Conservation (phyloP, 1,140 invertebrate species). For the Sarcophaga peregrina region DNA sequence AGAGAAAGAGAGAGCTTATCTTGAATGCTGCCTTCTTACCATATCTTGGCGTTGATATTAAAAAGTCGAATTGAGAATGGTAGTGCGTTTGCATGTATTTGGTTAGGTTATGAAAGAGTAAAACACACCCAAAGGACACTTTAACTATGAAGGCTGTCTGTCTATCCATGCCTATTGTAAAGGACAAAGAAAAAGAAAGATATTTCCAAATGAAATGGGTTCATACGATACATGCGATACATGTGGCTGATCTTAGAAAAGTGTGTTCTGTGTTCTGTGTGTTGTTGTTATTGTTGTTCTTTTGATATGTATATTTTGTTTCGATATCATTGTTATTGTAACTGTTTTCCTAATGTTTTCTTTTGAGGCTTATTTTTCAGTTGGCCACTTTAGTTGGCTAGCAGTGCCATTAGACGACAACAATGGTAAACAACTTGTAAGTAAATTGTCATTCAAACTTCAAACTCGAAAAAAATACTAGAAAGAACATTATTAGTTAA, state of each 20-base stretch:
- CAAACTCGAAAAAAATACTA: conserved; percentile 33
- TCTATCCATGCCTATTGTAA: not conserved
- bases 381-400: not conserved
- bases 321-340: conserved; percentile 22
- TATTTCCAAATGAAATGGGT: too few species aligned
- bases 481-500: conserved; percentile 12
- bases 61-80: not conserved
- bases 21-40: not conserved
- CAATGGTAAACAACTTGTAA: conserved; percentile 24
- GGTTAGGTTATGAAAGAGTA: not conserved
- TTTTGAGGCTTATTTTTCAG: not conserved
- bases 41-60: not conserved
- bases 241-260: too few species aligned
- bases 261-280: too few species aligned
- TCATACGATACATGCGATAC: too few species aligned
- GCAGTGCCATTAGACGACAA: not conserved
- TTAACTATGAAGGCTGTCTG: conserved; percentile 11
- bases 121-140: conserved; percentile 10
- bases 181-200: not conserved
- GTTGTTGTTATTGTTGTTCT: not conserved
- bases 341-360: not conserved
- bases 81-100: not conserved
- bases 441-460: conserved; percentile 44
- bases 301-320: conserved; percentile 25
- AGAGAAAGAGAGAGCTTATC: too few species aligned